Percentiles rank a stretch among this genome's conserved stretches.
These are phyloP conservation scores for Ophion ventricosus DNA, from an alignment of 2,888 invertebrate genomes.

Conservation along the genomic window DNA sequence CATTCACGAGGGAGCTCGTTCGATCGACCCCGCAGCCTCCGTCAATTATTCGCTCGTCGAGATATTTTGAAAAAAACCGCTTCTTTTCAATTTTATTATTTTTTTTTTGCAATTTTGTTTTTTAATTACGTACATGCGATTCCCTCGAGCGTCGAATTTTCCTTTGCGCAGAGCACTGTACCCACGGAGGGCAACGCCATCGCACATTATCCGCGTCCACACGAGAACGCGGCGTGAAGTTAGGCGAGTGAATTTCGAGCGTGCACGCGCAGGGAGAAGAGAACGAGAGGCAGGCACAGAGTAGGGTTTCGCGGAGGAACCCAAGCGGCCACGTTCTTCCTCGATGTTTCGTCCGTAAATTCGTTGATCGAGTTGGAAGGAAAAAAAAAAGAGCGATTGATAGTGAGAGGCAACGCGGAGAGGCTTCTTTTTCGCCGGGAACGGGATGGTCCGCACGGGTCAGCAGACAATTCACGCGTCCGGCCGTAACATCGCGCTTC, in stretches of 20 bases:
- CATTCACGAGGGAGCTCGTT: neutral
- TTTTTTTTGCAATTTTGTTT: neutral
- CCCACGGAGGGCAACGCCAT: conserved; percentile 81
- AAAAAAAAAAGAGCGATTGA: neutral
- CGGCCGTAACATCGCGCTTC: conserved; percentile 65
- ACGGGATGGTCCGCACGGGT: conserved; percentile 69
- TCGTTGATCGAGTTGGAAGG: neutral
- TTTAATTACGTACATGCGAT: conserved; percentile 67
- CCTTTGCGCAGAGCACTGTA: conserved; percentile 73
- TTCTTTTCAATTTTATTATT: neutral
- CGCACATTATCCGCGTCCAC: conserved; percentile 5
- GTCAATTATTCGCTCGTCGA: neutral
- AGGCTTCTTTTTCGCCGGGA: conserved; percentile 13
- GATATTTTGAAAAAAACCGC: no score
- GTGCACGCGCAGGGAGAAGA: neutral
- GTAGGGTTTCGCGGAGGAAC: no score
- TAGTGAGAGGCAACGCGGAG: neutral
- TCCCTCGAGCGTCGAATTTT: conserved; percentile 70
- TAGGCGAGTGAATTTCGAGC: conserved; percentile 12
- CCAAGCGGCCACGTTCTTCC: neutral
- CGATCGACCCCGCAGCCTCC: neutral
- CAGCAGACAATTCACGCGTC: conserved; percentile 74
- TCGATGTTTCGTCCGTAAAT: neutral
- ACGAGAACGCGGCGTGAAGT: conserved; percentile 27
- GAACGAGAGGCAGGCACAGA: neutral